Conservation (phyloP, 2,888 invertebrate genomes). For the Tenthredo notha region DNA sequence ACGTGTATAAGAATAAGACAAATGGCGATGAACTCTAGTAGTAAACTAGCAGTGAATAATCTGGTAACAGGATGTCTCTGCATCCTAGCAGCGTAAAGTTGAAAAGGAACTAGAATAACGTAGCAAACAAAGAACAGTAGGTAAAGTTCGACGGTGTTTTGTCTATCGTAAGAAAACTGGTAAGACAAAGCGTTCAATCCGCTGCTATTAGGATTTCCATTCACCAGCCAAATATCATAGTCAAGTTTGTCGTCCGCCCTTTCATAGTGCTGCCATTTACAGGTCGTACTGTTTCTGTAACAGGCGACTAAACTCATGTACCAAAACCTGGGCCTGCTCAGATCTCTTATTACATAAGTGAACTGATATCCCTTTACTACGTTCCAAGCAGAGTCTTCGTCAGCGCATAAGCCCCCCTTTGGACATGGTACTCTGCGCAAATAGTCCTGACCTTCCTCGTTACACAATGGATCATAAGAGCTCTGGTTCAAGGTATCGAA, state of each 20-base stretch:
- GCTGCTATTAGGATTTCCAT: constrained; percentile 95
- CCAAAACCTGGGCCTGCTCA: constrained; percentile 96
- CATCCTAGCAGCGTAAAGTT: constrained; percentile 92
- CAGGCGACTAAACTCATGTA: constrained; percentile 97
- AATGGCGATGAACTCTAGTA: constrained; percentile 92
- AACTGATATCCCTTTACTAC: constrained; percentile 95
- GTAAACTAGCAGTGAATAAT: constrained; percentile 92
- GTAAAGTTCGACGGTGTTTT: constrained; percentile 95
- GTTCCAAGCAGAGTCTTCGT: constrained; percentile 92
- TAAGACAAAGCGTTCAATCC: constrained; percentile 93
- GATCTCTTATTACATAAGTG: constrained; percentile 95
- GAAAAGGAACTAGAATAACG: constrained; percentile 91
- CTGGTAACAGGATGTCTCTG: constrained; percentile 96
- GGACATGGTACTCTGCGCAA: constrained; percentile 93
- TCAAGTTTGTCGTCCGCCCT: constrained; percentile 81
- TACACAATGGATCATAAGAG: constrained; percentile 92
- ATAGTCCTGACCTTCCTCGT: constrained; percentile 87
- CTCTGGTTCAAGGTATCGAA: constrained; percentile 90
- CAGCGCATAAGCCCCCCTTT: constrained; percentile 87
- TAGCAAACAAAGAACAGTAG: constrained; percentile 93
- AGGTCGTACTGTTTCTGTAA: constrained; percentile 88
- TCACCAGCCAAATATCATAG: constrained; percentile 97
- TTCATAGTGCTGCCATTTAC: constrained; percentile 91
- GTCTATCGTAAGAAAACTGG: constrained; percentile 98
- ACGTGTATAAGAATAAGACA: constrained; percentile 93